Percentiles rank a stretch among this genome's conserved stretches.
Evolutionary conservation across 2,797 vertebrate genomes (phyloP).

Genomic region (Brotula barbata): DNA sequence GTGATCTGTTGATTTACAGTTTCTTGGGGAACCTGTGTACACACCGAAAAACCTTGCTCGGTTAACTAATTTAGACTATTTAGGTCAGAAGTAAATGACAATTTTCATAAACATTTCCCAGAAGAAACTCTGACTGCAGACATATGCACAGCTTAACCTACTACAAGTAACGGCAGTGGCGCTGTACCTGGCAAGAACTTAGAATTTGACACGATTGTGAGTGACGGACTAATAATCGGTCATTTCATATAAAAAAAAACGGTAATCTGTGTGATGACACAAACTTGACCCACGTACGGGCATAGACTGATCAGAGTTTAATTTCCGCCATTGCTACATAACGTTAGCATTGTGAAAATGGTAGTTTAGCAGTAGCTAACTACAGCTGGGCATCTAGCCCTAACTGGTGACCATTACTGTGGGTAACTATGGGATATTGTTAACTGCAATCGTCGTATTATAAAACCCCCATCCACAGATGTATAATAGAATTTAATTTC

Average conservation of each 20-base stretch:
- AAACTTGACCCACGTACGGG: background rate
- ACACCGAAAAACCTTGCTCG: no score
- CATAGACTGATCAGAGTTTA: background rate
- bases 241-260: background rate
- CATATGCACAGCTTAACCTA: no score
- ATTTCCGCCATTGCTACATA: background rate
- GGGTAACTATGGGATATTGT: no score
- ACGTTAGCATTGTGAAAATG: background rate
- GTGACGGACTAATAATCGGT: background rate
- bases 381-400: background rate
- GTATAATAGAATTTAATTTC: background rate
- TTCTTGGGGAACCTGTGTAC: no score
- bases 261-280: background rate
- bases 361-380: background rate
- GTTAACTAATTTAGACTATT: slow-evolving; percentile 56
- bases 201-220: background rate
- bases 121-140: slow-evolving; percentile 44
- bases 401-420: background rate
- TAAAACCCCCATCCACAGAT: no score
- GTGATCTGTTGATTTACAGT: no score
- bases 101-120: slow-evolving; percentile 64
- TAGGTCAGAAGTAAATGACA: slow-evolving; percentile 55
- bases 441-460: no score
- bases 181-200: background rate
- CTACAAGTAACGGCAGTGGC: slow-evolving; percentile 48